phyloP scores from a whole-genome alignment of 2,888 invertebrate species.

The Helobdella robusta region DNA sequence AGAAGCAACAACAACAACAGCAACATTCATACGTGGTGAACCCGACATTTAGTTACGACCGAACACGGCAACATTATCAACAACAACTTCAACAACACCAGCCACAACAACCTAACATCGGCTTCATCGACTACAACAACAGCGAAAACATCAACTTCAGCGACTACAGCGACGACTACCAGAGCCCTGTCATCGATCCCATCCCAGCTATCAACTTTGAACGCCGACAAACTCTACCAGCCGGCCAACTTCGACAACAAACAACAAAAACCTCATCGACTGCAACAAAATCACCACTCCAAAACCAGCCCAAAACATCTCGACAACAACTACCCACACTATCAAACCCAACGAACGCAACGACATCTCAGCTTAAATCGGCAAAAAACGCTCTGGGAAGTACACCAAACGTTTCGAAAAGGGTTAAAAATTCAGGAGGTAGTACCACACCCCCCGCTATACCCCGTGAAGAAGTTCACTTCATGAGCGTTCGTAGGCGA shows the following conservation, averaged over 20 bases:
- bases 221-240: slow-evolving; percentile 44
- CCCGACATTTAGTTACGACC: neutral
- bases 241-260: slow-evolving; percentile 4
- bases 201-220: slow-evolving; percentile 36
- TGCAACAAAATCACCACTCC: slow-evolving; percentile 2
- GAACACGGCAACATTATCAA: slow-evolving; percentile 9
- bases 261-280: slow-evolving; percentile 5
- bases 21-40: neutral
- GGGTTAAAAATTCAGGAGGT: slow-evolving; percentile 84
- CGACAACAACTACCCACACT: slow-evolving; percentile 65
- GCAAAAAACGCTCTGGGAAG: slow-evolving; percentile 59
- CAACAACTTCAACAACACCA: neutral
- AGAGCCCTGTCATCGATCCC: slow-evolving; percentile 20
- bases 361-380: neutral
- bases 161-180: slow-evolving; percentile 35
- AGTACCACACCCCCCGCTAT: slow-evolving; percentile 74
- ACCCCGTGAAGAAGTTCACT: slow-evolving; percentile 88
- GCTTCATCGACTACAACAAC: slow-evolving; percentile 4
- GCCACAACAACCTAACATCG: neutral
- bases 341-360: slow-evolving; percentile 16
- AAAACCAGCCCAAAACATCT: slow-evolving; percentile 44
- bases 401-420: slow-evolving; percentile 71
- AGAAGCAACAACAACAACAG: slow-evolving; percentile 9
- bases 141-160: slow-evolving; percentile 45
- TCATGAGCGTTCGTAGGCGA: slow-evolving; percentile 80